Percentiles rank a stretch among this genome's conserved stretches.
Conservation (phyloP, 1,140 invertebrate species). For the Hyposmocoma kahamanoa region DNA sequence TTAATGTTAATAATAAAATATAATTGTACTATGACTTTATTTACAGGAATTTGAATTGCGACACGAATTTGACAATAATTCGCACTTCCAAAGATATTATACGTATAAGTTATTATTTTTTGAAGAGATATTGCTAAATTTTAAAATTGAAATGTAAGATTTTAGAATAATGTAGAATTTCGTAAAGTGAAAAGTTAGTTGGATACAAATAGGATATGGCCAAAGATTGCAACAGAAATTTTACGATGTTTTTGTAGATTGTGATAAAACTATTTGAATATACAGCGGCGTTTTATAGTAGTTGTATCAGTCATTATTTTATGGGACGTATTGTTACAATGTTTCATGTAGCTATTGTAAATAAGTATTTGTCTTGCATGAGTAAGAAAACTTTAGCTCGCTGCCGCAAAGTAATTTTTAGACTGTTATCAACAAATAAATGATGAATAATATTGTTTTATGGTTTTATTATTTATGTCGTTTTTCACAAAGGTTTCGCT, state of each 20-base stretch:
- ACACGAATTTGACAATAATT: neutral
- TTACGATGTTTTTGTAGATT: slow-evolving; percentile 26
- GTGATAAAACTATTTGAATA: slow-evolving; percentile 35
- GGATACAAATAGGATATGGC: slow-evolving; percentile 18
- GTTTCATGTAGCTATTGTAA: slow-evolving; percentile 37
- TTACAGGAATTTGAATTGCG: neutral
- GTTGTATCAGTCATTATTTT: slow-evolving; percentile 48
- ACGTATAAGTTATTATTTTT: slow-evolving; percentile 6
- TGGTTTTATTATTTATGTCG: no score
- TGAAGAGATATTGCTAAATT: neutral
- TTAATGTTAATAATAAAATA: no score
- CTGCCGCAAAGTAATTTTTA: no score
- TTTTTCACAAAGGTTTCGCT: no score
- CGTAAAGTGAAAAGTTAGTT: slow-evolving; percentile 9
- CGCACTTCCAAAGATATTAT: slow-evolving; percentile 12
- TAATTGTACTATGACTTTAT: no score
- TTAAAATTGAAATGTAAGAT: slow-evolving; percentile 15
- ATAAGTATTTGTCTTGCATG: slow-evolving; percentile 27
- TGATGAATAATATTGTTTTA: no score
- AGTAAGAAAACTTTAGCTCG: slow-evolving; percentile 15
- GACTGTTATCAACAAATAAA: no score
- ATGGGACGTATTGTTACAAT: slow-evolving; percentile 32
- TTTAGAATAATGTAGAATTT: slow-evolving; percentile 13
- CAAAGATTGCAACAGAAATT: slow-evolving; percentile 30
- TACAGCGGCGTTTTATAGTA: slow-evolving; percentile 20